Evolutionary conservation across 92 coral and sea anemone genomes (phyloP).

Genomic region (Metridium senile): DNA sequence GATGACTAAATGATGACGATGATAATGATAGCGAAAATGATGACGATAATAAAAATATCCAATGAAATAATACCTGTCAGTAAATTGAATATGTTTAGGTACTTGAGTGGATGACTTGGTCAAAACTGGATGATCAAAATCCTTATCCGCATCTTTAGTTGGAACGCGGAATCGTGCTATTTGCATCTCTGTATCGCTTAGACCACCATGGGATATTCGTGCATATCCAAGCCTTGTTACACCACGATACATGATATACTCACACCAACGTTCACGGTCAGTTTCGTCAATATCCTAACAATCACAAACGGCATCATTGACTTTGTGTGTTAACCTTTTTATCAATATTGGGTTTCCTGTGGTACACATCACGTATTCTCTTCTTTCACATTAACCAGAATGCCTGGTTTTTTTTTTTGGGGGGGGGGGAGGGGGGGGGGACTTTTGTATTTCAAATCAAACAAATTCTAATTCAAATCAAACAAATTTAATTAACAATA

Average conservation of each 20-base stretch:
- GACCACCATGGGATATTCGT: constrained; percentile 95
- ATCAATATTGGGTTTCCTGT: neutral
- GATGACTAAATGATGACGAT: no score
- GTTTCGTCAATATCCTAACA: constrained; percentile 85
- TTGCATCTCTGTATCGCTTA: constrained; percentile 97
- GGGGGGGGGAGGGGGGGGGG: no score
- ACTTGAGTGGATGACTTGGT: constrained; percentile 64
- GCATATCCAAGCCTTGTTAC: constrained; percentile 90
- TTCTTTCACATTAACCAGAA: no score
- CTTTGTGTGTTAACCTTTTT: neutral
- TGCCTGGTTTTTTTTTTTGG: no score
- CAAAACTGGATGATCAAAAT: constrained; percentile 62
- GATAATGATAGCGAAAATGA: neutral
- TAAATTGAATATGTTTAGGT: constrained; percentile 69
- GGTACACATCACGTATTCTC: no score
- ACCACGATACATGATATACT: constrained; percentile 95
- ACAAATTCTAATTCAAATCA: no score
- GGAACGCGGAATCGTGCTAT: constrained; percentile 87
- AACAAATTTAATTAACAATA: no score
- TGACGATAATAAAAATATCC: neutral
- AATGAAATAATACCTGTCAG: constrained; percentile 58
- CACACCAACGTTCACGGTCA: constrained; percentile 91
- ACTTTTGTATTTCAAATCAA: neutral
- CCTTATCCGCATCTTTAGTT: constrained; percentile 43
- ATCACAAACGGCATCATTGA: neutral